Conservation (phyloP, 2,113 vertebrate genomes). For the Panthera leo region DNA sequence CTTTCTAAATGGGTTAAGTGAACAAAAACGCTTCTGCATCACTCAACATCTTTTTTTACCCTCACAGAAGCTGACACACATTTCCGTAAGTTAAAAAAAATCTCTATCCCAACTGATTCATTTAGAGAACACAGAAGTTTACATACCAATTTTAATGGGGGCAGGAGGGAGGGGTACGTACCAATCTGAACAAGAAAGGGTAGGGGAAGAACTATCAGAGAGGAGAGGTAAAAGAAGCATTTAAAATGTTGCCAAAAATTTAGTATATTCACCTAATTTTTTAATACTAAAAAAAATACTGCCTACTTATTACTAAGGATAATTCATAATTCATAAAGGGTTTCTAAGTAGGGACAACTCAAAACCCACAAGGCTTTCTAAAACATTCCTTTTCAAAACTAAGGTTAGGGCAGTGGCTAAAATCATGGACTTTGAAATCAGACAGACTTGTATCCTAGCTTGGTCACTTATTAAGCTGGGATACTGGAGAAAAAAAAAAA, state of each 20-base stretch:
- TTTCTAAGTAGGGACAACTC: background rate
- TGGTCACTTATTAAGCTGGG: background rate
- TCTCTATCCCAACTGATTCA: constrained; percentile 4
- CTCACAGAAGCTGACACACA: constrained; percentile 25
- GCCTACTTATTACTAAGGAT: background rate
- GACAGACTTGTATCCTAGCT: background rate
- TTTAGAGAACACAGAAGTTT: constrained; percentile 20
- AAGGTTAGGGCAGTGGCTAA: background rate
- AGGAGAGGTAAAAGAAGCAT: background rate
- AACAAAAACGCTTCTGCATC: constrained; percentile 41
- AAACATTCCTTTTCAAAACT: constrained; percentile 2
- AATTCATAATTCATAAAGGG: background rate
- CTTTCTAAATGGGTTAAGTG: constrained; percentile 39
- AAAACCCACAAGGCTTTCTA: constrained; percentile 20
- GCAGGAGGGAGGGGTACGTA: background rate
- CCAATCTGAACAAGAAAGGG: background rate
- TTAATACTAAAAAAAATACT: background rate
- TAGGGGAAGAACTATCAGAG: background rate
- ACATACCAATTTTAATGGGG: background rate
- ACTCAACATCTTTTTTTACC: background rate
- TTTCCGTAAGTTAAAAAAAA: constrained; percentile 42
- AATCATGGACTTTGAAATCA: background rate
- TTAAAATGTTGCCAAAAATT: constrained; percentile 36
- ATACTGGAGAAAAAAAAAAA: background rate
- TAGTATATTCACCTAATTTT: background rate